Conservation (phyloP, 2,797 vertebrate species). For the Loris lydekkerianus region DNA sequence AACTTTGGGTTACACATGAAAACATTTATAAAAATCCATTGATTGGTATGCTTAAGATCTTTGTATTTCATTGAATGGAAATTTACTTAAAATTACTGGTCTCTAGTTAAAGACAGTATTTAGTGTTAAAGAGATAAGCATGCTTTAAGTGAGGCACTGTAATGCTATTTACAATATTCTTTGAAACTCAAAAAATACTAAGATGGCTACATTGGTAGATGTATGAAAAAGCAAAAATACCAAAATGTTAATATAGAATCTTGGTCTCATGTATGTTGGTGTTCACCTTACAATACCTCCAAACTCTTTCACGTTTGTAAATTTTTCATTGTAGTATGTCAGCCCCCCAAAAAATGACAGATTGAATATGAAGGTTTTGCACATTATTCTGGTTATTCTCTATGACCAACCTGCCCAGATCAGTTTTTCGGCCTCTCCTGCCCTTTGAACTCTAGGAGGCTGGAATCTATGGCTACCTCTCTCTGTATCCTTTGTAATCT, state of each 20-base stretch:
- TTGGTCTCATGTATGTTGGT: fast-evolving
- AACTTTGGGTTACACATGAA: neutral
- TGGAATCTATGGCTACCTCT: too few relatives aligned
- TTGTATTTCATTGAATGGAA: neutral
- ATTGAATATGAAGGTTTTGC: neutral
- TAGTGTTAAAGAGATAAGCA: neutral
- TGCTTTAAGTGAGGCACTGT: neutral
- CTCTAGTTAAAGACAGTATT: neutral
- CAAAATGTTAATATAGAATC: neutral
- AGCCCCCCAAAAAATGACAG: neutral
- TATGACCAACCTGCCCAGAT: neutral
- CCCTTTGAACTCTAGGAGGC: neutral
- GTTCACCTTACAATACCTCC: neutral
- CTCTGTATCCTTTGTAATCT: neutral
- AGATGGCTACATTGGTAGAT: neutral
- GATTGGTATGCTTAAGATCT: neutral
- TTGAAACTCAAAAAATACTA: neutral
- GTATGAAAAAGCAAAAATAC: neutral
- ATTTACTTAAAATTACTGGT: neutral
- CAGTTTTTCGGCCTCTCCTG: neutral
- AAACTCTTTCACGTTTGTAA: neutral
- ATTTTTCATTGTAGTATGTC: neutral
- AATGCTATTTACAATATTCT: neutral
- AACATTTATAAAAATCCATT: neutral
- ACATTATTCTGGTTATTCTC: too few relatives aligned